These are phyloP conservation scores for Glossophaga mutica DNA, from an alignment of 2,797 vertebrate genomes.

Conservation along the genomic window DNA sequence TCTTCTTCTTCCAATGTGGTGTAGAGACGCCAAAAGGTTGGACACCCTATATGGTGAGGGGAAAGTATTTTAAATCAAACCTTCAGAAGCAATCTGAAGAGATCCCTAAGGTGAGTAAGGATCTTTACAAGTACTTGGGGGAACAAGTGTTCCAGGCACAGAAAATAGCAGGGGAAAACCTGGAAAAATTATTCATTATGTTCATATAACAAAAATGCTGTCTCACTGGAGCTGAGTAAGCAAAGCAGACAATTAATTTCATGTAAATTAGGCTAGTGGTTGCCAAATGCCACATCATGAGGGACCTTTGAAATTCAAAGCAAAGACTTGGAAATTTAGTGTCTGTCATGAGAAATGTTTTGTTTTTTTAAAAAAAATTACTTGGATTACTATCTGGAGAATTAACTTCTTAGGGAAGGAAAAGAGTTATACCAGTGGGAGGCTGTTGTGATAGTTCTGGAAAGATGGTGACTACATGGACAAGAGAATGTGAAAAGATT, in stretches of 20 bases:
- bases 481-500: background rate
- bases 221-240: background rate
- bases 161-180: background rate
- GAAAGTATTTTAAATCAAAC: rapidly evolving
- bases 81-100: background rate
- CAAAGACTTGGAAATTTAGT: background rate
- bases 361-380: background rate
- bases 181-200: background rate
- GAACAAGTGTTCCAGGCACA: background rate
- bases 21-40: too few species aligned
- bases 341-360: background rate
- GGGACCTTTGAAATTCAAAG: constrained; percentile 7
- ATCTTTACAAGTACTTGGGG: background rate
- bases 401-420: background rate
- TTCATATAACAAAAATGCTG: background rate
- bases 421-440: background rate
- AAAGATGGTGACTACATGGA: background rate
- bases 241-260: background rate
- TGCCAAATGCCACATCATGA: background rate
- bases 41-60: background rate
- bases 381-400: background rate
- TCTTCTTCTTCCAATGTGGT: too few species aligned
- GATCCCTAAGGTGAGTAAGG: background rate
- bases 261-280: background rate
- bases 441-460: background rate